Evolutionary conservation across 1,140 invertebrate species (phyloP), one percentile per base, ranked within the genome.

Genomic region (Cyphomyrmex costatus): DNA sequence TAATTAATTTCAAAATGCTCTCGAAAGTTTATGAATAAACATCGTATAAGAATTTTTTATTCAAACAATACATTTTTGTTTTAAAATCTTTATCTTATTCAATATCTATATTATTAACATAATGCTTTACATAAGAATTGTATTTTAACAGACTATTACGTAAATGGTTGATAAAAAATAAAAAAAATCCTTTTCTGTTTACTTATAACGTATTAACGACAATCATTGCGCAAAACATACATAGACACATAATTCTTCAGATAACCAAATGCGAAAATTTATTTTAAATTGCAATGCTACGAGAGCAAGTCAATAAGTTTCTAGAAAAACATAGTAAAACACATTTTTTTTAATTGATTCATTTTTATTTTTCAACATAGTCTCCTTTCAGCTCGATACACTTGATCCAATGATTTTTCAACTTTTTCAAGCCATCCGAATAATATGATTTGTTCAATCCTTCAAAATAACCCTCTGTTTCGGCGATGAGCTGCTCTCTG

Each of bases 11-110:
- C 2, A 56, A 68, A 68, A 68, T 56, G 12, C 24, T n/a, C n/a
- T n/a, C n/a, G 42, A 71, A 19, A 70, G 12, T 33, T 33, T 21
- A 68, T 66, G 19, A 51, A 51, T 79, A 79, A 66, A 79, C n/a
- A 79, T 24, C 51, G 6, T 21, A 65, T 5, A 66, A 51, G 7
- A 49, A 1, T 53, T 68, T 66, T 6, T 66, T n/a, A 66, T 66
- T 19, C 42, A 46, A 42, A 36, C 16, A 3, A 53, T 36, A 1
- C 27, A 21, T 33, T 16, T 80, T 70, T 80, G 10, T 27, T 16
- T 14, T 79, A 21, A 42, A 42, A 24, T 6, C n/a, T n/a, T n/a
- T 53, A 46, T 68, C 5, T 65, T 68, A 68, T 51, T 42, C 19
- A 66, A 36, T 14, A 24, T 53, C 12, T 24, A 6, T 33, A 0